These are phyloP conservation scores for Pollachius pollachius DNA, from an alignment of 2,113 vertebrate genomes.

Conservation along the genomic window DNA sequence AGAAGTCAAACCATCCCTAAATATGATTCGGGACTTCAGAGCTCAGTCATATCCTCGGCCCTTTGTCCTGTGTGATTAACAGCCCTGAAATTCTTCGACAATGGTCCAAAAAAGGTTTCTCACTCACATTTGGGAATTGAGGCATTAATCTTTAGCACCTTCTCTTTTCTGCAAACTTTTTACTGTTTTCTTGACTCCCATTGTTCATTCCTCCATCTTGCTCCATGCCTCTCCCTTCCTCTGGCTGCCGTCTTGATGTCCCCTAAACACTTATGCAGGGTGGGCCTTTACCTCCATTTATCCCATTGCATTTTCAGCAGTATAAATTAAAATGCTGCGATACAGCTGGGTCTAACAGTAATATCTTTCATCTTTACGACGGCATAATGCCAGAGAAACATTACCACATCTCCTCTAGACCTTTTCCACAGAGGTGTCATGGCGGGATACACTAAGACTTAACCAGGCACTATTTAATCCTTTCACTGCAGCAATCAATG, in stretches of 20 bases:
- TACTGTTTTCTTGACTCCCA: background rate
- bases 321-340: background rate
- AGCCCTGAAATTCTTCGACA: slow-evolving; percentile 2
- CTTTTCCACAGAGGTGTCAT: no score
- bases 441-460: no score
- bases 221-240: background rate
- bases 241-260: background rate
- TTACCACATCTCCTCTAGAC: no score
- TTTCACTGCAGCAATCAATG: no score
- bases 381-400: background rate
- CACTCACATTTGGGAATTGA: slow-evolving; percentile 28
- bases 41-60: slow-evolving; percentile 40
- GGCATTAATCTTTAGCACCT: slow-evolving; percentile 35
- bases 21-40: slow-evolving; percentile 19
- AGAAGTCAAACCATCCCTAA: slow-evolving; percentile 5
- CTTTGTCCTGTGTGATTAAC: slow-evolving; percentile 49
- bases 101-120: slow-evolving; percentile 28
- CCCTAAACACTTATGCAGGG: background rate
- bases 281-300: background rate
- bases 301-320: background rate
- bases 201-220: background rate
- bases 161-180: slow-evolving; percentile 9
- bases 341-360: background rate
- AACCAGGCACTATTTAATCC: no score
- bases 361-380: background rate